Base-by-base conservation (phyloP, 2,113 vertebrate species). In the Tenebrosternarchus preto region DNA sequence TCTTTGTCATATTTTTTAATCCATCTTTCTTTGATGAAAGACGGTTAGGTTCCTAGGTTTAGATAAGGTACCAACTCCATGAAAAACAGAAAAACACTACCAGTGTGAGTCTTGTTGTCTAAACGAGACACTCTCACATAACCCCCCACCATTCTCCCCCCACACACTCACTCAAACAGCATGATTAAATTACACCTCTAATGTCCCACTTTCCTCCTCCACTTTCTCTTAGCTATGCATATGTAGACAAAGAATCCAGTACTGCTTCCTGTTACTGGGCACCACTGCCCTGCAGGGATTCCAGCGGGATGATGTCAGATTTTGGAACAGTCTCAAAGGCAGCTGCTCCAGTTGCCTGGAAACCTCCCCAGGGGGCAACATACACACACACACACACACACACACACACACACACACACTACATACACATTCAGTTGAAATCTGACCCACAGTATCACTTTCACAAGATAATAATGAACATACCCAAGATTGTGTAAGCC, bases 231-330 rank as follows among this genome's bases (percentile, higher is more conserved):
- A 56, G 57, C 59, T 80, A 16, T 80, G 73, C 76, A 55, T 82
- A 36, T 73, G 53, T 31, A 77, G 53, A 83, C 84, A 88, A 84
- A 88, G 81, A 71, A 73, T 68, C 73, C 57, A 66, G 77, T 71
- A 73, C 82, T 66, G 74, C 78, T 66, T 76, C 75, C 83, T 80
- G 70, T 31, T 56, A 76, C 29, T 80, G 66, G 74, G 63, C 81
- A 73, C 77, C 46, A 66, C 68, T 76, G 59, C 67, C 71, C 77
- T 76, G 55, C 64, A 81, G 80, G 72, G 71, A 87, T 87, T 87
- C 80, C 82, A 75, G 67, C 25, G 67, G 61, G 78, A 88, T 92
- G 89, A 91, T 83, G 86, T 90, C 88, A 91, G 85, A 86, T 82
- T 89, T 86, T 88, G 85, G 81, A 86, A 86, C 53, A 77, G 78